Evolutionary conservation across 2,888 invertebrate genomes (phyloP), one percentile per base, ranked within the genome.

Genomic region (Eupithecia abbreviata): DNA sequence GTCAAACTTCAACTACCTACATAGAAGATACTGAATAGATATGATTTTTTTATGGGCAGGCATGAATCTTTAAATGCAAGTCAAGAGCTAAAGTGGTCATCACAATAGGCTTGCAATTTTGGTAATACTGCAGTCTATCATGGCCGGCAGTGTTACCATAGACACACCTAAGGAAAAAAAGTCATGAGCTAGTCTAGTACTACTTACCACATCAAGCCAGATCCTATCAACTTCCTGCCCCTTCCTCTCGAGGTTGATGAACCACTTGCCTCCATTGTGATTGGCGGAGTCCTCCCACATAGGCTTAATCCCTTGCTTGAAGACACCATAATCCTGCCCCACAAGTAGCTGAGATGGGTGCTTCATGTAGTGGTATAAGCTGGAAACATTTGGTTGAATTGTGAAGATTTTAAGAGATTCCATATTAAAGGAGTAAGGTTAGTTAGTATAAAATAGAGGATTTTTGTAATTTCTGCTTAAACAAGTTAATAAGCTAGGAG

Each of bases 261-360:
- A 93, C 98, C 98, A 98, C 79, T 98, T 95, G 3, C 98, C 98
- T 13, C 98, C 98, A 73, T 93, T 91, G 86, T 96, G 96, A 90
- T 99, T 99, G n/a, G 96, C 96, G 2, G 94, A 93, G 89, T 99
- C 98, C 92, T 99, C 98, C 99, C 99, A 99, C 98, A 98, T 98
- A 0, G 98, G 98, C 83, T 96, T 96, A 81, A 98, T 97, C 6
- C 98, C 98, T 89, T 96, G 92, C 89, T 97, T 97, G 88, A 97
- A 97, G 82, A 97, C 91, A n/a, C 96, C 96, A 85, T 98, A 98
- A 93, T 98, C 98, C 70, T 90, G 90, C 2, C 98, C 98, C 79
- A 96, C 92, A 71, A 95, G 95, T 77, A 99, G 92, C 86, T 98
- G 97, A 75, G 98, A 97, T 0, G 98, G 97, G 80, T 96, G 93